Evolutionary conservation across 1,140 invertebrate genomes (phyloP).

Genomic region (Stenopsyche tienmushanensis): DNA sequence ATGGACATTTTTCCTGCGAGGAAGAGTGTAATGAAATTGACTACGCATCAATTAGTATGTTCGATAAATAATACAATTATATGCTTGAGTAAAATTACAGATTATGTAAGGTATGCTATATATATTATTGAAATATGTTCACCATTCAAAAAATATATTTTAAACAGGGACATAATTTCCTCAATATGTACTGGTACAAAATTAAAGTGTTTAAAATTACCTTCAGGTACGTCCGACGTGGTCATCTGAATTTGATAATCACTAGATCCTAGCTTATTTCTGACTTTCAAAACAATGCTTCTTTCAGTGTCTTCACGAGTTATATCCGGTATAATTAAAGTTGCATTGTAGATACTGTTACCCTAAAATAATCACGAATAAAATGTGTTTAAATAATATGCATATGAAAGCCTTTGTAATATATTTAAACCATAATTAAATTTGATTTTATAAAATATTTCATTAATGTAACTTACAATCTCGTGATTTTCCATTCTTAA

Average conservation of each 20-base stretch:
- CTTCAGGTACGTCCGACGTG: conserved; percentile 67
- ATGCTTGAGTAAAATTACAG: conserved; percentile 1
- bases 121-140: not conserved
- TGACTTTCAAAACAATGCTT: conserved; percentile 64
- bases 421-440: not conserved
- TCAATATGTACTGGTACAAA: not conserved
- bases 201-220: conserved; percentile 49
- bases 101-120: not conserved
- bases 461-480: not conserved
- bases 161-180: not conserved
- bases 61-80: conserved; percentile 5
- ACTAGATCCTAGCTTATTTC: conserved; percentile 64
- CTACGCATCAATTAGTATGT: conserved; percentile 35
- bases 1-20: conserved; percentile 32
- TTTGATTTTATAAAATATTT: not conserved
- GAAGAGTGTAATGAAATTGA: conserved; percentile 36
- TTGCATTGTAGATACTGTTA: conserved; percentile 65
- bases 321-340: conserved; percentile 63
- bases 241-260: conserved; percentile 68
- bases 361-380: too few relatives aligned
- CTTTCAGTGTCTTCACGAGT: conserved; percentile 75
- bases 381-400: conserved; percentile 9
- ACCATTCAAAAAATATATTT: not conserved
- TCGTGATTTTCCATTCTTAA: conserved; percentile 36
- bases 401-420: not conserved